Conservation (phyloP, 2,113 vertebrate species). For the Phalacrocorax brasilianus region DNA sequence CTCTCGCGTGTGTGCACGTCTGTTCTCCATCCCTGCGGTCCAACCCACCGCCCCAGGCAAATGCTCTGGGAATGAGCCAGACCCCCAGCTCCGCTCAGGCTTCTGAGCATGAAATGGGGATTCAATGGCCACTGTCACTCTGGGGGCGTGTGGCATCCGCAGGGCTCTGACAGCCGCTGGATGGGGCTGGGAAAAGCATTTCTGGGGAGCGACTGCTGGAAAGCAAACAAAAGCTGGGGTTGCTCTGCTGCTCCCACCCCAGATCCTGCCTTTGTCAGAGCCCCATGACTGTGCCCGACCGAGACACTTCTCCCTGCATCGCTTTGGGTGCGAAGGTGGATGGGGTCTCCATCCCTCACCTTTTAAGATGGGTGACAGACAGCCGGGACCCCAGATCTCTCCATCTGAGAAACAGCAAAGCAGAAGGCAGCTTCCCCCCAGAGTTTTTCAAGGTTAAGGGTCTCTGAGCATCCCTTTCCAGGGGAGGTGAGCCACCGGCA, state of each 20-base stretch:
- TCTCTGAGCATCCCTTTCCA: not conserved
- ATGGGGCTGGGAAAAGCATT: not conserved
- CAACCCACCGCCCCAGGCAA: conserved; percentile 2
- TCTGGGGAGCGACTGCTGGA: not conserved
- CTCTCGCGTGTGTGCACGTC: not conserved
- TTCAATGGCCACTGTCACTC: not conserved
- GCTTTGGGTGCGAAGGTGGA: rapidly evolving
- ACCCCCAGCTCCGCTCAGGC: not conserved
- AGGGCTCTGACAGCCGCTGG: not conserved
- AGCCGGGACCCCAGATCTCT: rapidly evolving
- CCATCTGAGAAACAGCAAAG: not conserved
- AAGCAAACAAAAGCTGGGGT: not conserved
- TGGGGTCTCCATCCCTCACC: not conserved
- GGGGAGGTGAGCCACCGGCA: not conserved
- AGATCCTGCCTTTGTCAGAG: not conserved
- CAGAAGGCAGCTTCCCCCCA: rapidly evolving
- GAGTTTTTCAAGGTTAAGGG: not conserved
- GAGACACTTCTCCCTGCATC: rapidly evolving
- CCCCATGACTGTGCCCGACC: rapidly evolving
- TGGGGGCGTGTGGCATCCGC: not conserved
- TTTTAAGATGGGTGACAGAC: not conserved
- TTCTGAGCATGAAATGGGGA: not conserved
- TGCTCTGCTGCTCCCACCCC: not conserved
- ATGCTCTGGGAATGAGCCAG: not conserved
- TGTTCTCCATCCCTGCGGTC: not conserved